A percentile compares a stretch with the other conserved stretches of the same genome.
These are phyloP conservation scores for Siniperca undulata DNA, from an alignment of 2,797 vertebrate genomes.

Conservation along the genomic window DNA sequence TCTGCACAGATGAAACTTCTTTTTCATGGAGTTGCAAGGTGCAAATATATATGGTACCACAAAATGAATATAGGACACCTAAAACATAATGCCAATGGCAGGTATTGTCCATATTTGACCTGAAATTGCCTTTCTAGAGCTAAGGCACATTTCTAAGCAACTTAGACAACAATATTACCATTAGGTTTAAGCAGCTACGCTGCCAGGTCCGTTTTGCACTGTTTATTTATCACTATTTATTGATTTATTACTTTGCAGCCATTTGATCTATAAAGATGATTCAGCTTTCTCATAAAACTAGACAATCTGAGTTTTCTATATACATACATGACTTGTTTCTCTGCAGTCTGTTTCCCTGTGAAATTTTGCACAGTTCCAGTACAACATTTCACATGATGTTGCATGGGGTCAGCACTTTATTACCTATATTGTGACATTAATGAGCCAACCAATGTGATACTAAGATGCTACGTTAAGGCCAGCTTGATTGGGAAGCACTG, in stretches of 20 bases:
- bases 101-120: constrained; percentile 20
- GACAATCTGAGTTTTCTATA: neutral
- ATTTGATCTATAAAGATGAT: neutral
- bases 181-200: neutral
- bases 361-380: neutral
- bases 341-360: neutral
- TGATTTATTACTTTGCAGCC: neutral
- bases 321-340: neutral
- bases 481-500: neutral
- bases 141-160: neutral
- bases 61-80: constrained; percentile 41
- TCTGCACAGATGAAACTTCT: constrained; percentile 34
- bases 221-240: neutral
- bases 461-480: neutral
- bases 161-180: neutral
- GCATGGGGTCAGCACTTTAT: neutral
- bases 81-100: constrained; percentile 8
- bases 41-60: constrained; percentile 16
- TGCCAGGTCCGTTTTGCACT: neutral
- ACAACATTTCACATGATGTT: neutral
- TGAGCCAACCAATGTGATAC: neutral
- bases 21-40: constrained; percentile 26
- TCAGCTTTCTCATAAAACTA: neutral
- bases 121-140: neutral
- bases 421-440: neutral